Conservation (phyloP, 2,888 invertebrate species). For the Invenusta paracnida region DNA sequence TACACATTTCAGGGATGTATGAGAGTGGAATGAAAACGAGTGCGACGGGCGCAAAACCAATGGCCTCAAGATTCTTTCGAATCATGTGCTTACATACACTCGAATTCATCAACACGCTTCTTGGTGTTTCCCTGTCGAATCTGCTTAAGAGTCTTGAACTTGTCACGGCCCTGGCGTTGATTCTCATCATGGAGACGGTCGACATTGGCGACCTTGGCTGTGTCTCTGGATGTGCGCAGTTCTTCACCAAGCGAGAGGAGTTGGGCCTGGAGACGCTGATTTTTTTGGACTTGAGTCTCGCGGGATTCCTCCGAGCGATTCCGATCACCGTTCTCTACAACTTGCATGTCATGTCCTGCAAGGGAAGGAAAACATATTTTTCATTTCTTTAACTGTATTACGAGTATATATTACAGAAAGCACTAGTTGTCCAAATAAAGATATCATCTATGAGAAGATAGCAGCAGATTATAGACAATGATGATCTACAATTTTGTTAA, state of each 20-base stretch:
- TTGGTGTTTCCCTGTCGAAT: conserved; percentile 99
- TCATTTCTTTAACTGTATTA: no score
- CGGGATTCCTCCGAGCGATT: conserved; percentile 34
- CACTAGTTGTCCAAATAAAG: no score
- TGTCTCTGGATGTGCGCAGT: not conserved
- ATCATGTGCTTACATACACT: conserved; percentile 89
- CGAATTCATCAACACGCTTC: conserved; percentile 98
- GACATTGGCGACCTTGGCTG: conserved; percentile 1
- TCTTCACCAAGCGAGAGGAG: conserved; percentile 19
- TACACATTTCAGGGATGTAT: no score
- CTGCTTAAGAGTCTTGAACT: conserved; percentile 98
- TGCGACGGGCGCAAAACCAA: no score
- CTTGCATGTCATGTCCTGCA: conserved; percentile 23
- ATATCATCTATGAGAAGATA: no score
- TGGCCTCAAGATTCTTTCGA: no score
- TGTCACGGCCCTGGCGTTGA: conserved; percentile 83
- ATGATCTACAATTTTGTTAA: no score
- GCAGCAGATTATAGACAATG: no score
- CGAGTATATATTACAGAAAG: no score
- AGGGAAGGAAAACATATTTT: not conserved
- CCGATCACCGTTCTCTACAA: conserved; percentile 28
- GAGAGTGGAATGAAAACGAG: no score
- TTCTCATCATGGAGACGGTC: conserved; percentile 43
- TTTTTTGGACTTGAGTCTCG: conserved; percentile 10
- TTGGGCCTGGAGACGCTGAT: conserved; percentile 39